Evolutionary conservation across 2,888 invertebrate species (phyloP).

Genomic region (Protophormia terraenovae): DNA sequence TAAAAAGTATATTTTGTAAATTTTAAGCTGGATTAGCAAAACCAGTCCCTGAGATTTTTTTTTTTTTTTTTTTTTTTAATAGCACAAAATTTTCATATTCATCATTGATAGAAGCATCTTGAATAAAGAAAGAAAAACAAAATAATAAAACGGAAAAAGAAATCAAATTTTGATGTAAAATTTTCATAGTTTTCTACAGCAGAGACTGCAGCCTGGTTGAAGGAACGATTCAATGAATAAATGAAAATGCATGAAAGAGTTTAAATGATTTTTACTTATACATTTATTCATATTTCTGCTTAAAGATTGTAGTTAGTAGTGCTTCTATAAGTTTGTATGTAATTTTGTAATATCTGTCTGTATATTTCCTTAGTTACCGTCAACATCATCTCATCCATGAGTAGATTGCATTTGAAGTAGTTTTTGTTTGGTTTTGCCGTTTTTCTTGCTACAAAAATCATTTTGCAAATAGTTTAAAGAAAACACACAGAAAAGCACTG

Average conservation of each 20-base stretch:
- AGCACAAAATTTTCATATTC: slow-evolving; percentile 49
- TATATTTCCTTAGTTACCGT: slow-evolving; percentile 52
- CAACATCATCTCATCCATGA: slow-evolving; percentile 39
- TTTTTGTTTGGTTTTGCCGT: slow-evolving; percentile 35
- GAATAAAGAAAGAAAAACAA: neutral
- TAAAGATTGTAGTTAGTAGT: too few species aligned
- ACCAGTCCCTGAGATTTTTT: neutral
- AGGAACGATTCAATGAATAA: slow-evolving; percentile 55
- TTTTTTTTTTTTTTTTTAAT: neutral
- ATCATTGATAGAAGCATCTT: neutral
- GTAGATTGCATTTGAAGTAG: slow-evolving; percentile 54
- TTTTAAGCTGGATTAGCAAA: neutral
- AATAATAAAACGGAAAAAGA: slow-evolving; percentile 23
- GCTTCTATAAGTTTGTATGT: neutral
- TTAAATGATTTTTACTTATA: slow-evolving; percentile 44
- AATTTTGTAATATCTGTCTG: neutral
- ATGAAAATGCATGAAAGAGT: slow-evolving; percentile 64
- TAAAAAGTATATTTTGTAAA: neutral
- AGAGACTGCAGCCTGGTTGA: slow-evolving; percentile 51
- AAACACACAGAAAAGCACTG: slow-evolving; percentile 19
- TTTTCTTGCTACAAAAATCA: slow-evolving; percentile 22
- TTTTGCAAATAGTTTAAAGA: slow-evolving; percentile 53
- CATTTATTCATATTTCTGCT: slow-evolving; percentile 10
- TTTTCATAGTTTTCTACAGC: slow-evolving; percentile 34
- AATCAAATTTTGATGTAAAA: slow-evolving; percentile 62